phyloP scores from a whole-genome alignment of 2,888 invertebrate species.

The Xanthorhoe spadicearia region DNA sequence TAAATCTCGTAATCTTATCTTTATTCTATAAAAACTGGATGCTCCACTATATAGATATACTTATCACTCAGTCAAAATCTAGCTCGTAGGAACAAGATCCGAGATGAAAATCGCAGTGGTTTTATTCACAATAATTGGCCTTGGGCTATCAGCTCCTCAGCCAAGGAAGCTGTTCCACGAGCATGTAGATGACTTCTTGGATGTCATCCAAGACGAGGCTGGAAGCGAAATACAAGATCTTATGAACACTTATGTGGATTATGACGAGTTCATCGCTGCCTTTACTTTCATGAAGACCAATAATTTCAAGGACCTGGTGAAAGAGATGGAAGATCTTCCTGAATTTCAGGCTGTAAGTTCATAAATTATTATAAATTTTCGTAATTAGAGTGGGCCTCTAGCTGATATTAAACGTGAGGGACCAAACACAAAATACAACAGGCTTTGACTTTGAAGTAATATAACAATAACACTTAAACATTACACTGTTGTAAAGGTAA shows the following conservation, averaged over 20 bases:
- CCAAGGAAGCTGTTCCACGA: conserved; percentile 69
- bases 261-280: conserved; percentile 60
- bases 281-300: conserved; percentile 57
- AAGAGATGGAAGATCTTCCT: conserved; percentile 69
- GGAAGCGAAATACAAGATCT: conserved; percentile 52
- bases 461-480: too few species aligned
- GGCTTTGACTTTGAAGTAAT: too few species aligned
- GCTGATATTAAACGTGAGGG: too few species aligned
- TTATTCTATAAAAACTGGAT: conserved; percentile 49
- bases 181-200: conserved; percentile 66
- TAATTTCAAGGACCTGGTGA: conserved; percentile 62
- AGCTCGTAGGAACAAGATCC: too few species aligned
- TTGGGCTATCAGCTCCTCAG: conserved; percentile 61
- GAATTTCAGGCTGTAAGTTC: conserved; percentile 70
- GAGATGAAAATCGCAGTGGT: conserved; percentile 62
- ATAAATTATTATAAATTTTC: too few species aligned
- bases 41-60: background rate
- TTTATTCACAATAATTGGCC: conserved; percentile 54
- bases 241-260: conserved; percentile 56
- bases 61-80: conserved; percentile 27
- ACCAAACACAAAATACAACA: too few species aligned
- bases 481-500: too few species aligned
- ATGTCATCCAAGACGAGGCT: conserved; percentile 55
- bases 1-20: conserved; percentile 34
- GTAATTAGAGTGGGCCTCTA: too few species aligned